Percentiles rank a stretch among this genome's conserved stretches.
Evolutionary conservation across 2,888 invertebrate genomes (phyloP).

Genomic region (Agriotes lineatus): DNA sequence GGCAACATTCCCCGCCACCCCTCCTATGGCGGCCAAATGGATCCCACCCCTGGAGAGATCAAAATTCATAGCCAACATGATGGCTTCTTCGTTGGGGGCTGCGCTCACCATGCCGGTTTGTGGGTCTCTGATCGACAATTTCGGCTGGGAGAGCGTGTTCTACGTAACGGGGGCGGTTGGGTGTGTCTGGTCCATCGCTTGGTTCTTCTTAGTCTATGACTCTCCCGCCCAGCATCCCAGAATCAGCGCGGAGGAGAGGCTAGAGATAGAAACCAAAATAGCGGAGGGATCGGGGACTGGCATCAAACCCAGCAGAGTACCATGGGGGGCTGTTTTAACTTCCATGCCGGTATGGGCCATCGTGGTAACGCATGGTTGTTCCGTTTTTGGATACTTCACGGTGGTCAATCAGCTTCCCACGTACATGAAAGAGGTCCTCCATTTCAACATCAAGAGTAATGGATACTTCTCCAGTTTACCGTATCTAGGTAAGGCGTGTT

Average conservation of each 20-base stretch:
- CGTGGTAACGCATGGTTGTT: constrained; percentile 84
- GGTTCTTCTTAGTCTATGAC: constrained; percentile 86
- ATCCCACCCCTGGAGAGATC: constrained; percentile 94
- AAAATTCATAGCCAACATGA: constrained; percentile 93
- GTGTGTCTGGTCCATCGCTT: constrained; percentile 83
- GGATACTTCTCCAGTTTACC: constrained; percentile 87
- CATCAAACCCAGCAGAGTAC: constrained; percentile 71
- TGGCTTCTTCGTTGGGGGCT: constrained; percentile 93
- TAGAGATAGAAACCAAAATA: constrained; percentile 77
- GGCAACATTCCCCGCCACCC: constrained; percentile 94
- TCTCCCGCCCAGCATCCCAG: constrained; percentile 87
- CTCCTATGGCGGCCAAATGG: constrained; percentile 94
- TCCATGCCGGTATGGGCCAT: constrained; percentile 89
- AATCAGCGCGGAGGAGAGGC: constrained; percentile 78
- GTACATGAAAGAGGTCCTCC: constrained; percentile 84
- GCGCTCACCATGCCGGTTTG: constrained; percentile 91
- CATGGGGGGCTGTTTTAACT: constrained; percentile 78
- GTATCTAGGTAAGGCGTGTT: constrained; percentile 81
- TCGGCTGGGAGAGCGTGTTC: constrained; percentile 92
- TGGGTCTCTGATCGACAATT: constrained; percentile 82
- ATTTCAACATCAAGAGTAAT: constrained; percentile 86
- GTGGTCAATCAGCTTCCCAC: constrained; percentile 89
- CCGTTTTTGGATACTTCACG: constrained; percentile 90
- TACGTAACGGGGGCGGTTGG: constrained; percentile 86
- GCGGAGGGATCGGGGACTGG: constrained; percentile 62